These are phyloP conservation scores for Platichthys stellatus DNA, from an alignment of 2,113 vertebrate genomes.

Conservation along the genomic window DNA sequence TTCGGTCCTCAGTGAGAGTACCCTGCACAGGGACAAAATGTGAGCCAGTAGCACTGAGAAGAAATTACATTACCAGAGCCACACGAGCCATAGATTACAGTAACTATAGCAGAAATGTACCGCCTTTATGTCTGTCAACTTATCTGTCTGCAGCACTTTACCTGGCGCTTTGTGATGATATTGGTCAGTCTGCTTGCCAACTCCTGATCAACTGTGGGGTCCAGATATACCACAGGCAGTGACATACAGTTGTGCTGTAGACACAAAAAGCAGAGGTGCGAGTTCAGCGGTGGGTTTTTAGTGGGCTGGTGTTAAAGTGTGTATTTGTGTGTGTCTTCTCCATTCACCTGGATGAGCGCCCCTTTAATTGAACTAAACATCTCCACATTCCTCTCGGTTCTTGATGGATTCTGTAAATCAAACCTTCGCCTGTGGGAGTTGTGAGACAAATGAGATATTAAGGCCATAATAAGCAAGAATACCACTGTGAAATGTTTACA, in stretches of 20 bases:
- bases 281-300: background rate
- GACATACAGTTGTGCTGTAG: conserved; percentile 91
- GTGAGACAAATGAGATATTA: background rate
- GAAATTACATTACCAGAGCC: background rate
- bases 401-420: conserved; percentile 95
- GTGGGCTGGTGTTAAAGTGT: background rate
- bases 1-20: conserved; percentile 89
- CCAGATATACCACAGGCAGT: conserved; percentile 92
- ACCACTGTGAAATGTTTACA: background rate
- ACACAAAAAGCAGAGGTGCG: conserved; percentile 25
- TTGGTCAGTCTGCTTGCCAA: conserved; percentile 88
- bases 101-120: background rate
- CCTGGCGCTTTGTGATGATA: conserved; percentile 94
- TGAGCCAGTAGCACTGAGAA: conserved; percentile 19
- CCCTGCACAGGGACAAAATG: conserved; percentile 79
- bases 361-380: conserved; percentile 96
- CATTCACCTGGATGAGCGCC: conserved; percentile 89
- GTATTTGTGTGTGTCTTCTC: background rate
- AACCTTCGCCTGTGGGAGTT: conserved; percentile 88
- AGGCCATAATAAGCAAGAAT: background rate
- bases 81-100: background rate
- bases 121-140: background rate
- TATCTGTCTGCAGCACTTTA: conserved; percentile 56
- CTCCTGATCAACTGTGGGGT: conserved; percentile 90
- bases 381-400: conserved; percentile 95